A percentile compares a stretch with the other conserved stretches of the same genome.
These are phyloP conservation scores for Hypena proboscidalis DNA, from an alignment of 2,888 invertebrate genomes.

Conservation along the genomic window DNA sequence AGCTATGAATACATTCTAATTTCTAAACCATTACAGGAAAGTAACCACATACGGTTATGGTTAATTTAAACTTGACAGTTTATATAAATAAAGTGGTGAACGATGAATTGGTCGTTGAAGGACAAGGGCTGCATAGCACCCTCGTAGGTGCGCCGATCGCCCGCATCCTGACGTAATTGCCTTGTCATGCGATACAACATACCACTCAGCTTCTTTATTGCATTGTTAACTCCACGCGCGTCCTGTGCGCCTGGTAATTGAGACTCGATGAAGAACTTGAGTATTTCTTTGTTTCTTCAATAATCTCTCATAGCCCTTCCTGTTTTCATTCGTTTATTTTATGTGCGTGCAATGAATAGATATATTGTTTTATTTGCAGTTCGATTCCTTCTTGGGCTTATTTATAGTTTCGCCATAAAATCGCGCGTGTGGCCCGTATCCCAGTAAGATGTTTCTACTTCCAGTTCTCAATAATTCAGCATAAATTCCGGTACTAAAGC, in stretches of 20 bases:
- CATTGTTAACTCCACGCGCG: conserved; percentile 36
- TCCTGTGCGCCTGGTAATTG: conserved; percentile 32
- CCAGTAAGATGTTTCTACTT: conserved; percentile 5
- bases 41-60: conserved; percentile 26
- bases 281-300: conserved; percentile 2
- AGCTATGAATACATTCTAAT: conserved; percentile 2
- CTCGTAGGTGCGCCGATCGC: conserved; percentile 34
- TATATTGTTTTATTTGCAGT: conserved; percentile 6
- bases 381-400: conserved; percentile 12
- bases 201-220: conserved; percentile 37
- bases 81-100: conserved; percentile 33
- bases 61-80: conserved; percentile 16
- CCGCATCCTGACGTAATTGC: conserved; percentile 55
- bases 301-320: conserved; percentile 1
- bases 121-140: conserved; percentile 35
- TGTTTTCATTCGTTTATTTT: conserved; percentile 11
- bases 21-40: conserved; percentile 22
- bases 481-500: not conserved
- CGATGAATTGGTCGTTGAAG: conserved; percentile 39
- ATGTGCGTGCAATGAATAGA: conserved; percentile 1
- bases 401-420: conserved; percentile 28
- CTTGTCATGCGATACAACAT: conserved; percentile 36
- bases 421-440: conserved; percentile 24
- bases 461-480: conserved; percentile 22
- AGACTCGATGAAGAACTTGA: conserved; percentile 23